Evolutionary conservation across 2,888 invertebrate genomes (phyloP).

Genomic region (Chrysolina haemoptera): DNA sequence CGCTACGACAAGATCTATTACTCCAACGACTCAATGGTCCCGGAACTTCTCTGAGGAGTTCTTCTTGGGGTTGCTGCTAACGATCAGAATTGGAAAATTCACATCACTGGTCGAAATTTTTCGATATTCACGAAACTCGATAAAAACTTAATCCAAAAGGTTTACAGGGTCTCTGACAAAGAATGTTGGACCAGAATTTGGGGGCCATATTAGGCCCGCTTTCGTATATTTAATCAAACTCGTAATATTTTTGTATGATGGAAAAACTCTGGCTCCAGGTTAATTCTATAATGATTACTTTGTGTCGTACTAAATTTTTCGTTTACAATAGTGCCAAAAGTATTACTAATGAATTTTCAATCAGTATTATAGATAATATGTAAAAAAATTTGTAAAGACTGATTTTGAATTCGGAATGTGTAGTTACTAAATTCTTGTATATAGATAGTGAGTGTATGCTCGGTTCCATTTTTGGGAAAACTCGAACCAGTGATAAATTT

Average conservation of each 20-base stretch:
- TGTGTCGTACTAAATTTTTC: conserved; percentile 33
- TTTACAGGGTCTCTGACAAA: no score
- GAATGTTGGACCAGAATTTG: no score
- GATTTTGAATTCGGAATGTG: conserved; percentile 48
- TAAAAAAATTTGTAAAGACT: conserved; percentile 56
- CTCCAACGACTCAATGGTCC: no score
- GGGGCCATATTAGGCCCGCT: no score
- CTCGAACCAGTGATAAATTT: conserved; percentile 33
- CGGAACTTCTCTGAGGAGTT: no score
- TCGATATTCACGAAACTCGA: no score
- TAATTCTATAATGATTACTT: not conserved
- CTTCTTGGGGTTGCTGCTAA: no score
- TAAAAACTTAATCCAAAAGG: no score
- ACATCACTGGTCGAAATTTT: no score
- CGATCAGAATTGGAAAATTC: no score
- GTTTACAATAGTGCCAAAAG: conserved; percentile 36
- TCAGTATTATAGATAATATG: conserved; percentile 57
- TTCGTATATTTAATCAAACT: no score
- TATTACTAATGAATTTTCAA: conserved; percentile 45
- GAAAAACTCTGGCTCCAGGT: not conserved
- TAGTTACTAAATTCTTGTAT: conserved; percentile 31
- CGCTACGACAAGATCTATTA: no score
- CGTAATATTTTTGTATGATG: not conserved
- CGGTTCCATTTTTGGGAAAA: conserved; percentile 20
- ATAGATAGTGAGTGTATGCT: conserved; percentile 28